Evolutionary conservation across 2,888 invertebrate species (phyloP).

Genomic region (Elgonia sp.): DNA sequence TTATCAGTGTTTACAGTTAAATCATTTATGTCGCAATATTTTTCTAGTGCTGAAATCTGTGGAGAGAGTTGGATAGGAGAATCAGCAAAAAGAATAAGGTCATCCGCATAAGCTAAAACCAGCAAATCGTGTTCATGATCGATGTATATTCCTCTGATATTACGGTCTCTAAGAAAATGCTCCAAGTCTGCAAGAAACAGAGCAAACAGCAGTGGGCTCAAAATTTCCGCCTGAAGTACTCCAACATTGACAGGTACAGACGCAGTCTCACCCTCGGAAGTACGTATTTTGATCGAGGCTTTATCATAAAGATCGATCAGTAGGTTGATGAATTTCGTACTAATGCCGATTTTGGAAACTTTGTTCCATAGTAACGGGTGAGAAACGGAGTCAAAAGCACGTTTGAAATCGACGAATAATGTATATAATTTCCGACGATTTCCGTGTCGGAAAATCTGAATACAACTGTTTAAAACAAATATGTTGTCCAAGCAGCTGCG

Average conservation of each 20-base stretch:
- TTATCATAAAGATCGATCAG: background rate
- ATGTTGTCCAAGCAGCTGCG: conserved; percentile 26
- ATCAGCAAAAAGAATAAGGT: background rate
- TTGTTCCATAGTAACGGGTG: conserved; percentile 5
- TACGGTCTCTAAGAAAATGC: too few relatives aligned
- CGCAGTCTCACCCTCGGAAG: background rate
- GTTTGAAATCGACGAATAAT: conserved; percentile 23
- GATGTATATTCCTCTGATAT: too few relatives aligned
- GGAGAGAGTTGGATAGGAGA: too few relatives aligned
- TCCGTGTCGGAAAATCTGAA: background rate
- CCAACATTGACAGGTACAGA: background rate
- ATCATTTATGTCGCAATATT: background rate
- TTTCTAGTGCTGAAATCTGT: background rate
- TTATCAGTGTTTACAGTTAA: background rate
- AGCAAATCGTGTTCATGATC: background rate
- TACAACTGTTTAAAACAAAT: conserved; percentile 18
- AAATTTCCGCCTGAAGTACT: conserved; percentile 4
- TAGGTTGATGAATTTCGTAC: background rate
- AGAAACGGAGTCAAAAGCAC: conserved; percentile 1
- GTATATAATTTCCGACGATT: background rate
- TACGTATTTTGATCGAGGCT: background rate
- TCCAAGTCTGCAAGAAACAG: background rate
- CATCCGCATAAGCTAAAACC: background rate
- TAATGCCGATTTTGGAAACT: background rate
- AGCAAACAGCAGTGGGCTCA: conserved; percentile 10